phyloP scores from a whole-genome alignment of 2,888 invertebrate species.

The Diaprepes abbreviatus region DNA sequence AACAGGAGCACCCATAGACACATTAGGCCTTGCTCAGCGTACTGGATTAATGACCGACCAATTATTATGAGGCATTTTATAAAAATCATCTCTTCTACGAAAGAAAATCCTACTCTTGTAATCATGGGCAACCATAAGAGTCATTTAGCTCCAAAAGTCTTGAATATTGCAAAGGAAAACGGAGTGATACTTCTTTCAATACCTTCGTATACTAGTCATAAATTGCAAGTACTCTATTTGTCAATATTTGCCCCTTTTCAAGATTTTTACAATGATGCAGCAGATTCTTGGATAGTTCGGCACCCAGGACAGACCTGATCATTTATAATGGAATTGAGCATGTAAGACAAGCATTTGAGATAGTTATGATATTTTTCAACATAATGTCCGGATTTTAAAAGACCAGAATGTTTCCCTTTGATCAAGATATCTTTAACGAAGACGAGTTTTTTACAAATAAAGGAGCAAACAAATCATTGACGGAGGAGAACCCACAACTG shows the following conservation, averaged over 20 bases:
- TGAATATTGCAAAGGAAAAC: constrained; percentile 60
- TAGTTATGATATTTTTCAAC: too few relatives aligned
- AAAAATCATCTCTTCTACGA: constrained; percentile 25
- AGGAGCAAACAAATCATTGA: too few relatives aligned
- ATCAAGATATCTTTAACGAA: too few relatives aligned
- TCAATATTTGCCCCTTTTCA: constrained; percentile 57
- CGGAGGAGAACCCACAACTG: too few relatives aligned
- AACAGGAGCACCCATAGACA: neutral
- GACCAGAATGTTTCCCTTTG: too few relatives aligned
- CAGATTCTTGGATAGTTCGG: constrained; percentile 61
- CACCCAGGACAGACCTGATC: constrained; percentile 61
- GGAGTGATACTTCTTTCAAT: too few relatives aligned
- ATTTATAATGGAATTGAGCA: constrained; percentile 63
- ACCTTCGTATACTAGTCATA: constrained; percentile 63
- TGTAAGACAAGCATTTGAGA: too few relatives aligned
- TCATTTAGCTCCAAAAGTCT: constrained; percentile 50
- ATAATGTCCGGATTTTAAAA: too few relatives aligned
- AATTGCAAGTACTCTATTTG: constrained; percentile 59
- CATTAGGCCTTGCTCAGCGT: neutral
- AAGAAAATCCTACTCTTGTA: constrained; percentile 35
- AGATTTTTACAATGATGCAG: constrained; percentile 54
- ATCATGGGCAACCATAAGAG: constrained; percentile 17
- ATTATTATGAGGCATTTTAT: constrained; percentile 23
- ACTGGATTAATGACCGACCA: constrained; percentile 9
- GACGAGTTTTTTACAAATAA: too few relatives aligned